A percentile compares a stretch with the other conserved stretches of the same genome.
Evolutionary conservation across 1,140 invertebrate genomes (phyloP).

Genomic region (Hylaeus volcanicus): DNA sequence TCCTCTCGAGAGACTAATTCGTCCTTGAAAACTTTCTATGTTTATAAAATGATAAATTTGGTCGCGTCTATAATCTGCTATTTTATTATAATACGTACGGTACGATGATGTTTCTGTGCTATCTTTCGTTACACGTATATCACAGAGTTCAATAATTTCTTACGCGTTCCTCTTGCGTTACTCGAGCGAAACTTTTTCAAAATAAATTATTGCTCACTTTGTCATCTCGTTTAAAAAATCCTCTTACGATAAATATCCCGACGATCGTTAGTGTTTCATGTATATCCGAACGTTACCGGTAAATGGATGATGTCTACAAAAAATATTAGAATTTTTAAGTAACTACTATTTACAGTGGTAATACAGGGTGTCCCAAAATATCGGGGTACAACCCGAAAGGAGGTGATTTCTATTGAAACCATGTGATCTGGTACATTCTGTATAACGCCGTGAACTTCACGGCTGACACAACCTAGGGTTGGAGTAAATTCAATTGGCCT

Average conservation of each 20-base stretch:
- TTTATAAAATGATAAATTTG: conserved; percentile 63
- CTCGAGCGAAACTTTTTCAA: conserved; percentile 57
- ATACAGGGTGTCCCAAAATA: not conserved
- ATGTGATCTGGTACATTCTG: not conserved
- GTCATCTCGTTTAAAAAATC: conserved; percentile 58
- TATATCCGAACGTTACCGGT: conserved; percentile 47
- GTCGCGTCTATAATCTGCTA: conserved; percentile 57
- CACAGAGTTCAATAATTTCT: conserved; percentile 70
- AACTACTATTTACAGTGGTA: conserved; percentile 56
- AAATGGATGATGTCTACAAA: conserved; percentile 58
- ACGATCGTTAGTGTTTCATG: conserved; percentile 37
- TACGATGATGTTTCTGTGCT: conserved; percentile 48
- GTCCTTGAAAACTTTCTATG: not conserved
- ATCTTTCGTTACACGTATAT: conserved; percentile 66
- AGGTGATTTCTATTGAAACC: not conserved
- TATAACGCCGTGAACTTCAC: not conserved
- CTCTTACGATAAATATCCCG: conserved; percentile 57
- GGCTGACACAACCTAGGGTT: conserved; percentile 11
- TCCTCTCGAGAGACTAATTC: conserved; percentile 18
- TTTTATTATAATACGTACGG: conserved; percentile 43
- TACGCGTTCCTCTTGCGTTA: conserved; percentile 35
- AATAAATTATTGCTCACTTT: conserved; percentile 59
- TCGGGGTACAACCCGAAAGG: not conserved
- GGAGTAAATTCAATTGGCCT: not conserved
- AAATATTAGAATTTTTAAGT: conserved; percentile 67